Evolutionary conservation across 2,888 invertebrate genomes (phyloP).

Genomic region (Protonemura montana): DNA sequence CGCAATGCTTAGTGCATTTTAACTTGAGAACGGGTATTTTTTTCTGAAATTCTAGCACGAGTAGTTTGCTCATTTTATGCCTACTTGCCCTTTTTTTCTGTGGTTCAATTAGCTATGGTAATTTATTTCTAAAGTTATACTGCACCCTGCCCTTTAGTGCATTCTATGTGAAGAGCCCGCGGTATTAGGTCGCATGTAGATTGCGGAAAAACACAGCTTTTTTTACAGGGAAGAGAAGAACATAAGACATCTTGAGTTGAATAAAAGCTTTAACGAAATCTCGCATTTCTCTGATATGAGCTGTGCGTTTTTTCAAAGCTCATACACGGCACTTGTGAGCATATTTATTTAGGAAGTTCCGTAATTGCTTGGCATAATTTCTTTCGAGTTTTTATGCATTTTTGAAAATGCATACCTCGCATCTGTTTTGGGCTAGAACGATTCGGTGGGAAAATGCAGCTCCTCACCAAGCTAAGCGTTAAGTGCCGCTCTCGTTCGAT

Average conservation of each 20-base stretch:
- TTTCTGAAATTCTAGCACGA: neutral
- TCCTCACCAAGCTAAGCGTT: too few relatives aligned
- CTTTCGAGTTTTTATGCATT: too few relatives aligned
- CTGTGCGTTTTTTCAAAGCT: neutral
- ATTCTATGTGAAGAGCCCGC: neutral
- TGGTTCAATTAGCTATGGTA: neutral
- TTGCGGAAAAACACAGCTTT: neutral
- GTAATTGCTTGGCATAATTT: too few relatives aligned
- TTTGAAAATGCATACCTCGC: neutral
- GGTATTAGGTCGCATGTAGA: neutral
- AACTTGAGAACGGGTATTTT: neutral
- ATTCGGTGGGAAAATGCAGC: too few relatives aligned
- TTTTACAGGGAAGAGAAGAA: neutral
- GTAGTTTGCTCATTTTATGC: constrained; percentile 2
- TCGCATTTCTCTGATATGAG: neutral
- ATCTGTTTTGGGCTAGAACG: neutral
- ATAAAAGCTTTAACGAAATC: neutral
- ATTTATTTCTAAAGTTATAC: neutral
- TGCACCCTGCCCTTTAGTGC: neutral
- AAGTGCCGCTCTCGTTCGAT: too few relatives aligned
- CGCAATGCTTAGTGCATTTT: neutral
- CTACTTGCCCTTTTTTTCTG: neutral
- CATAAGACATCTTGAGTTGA: neutral
- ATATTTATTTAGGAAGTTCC: neutral
- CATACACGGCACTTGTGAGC: neutral